Evolutionary conservation across 2,888 invertebrate species (phyloP).

Genomic region (Agonum fuliginosum): DNA sequence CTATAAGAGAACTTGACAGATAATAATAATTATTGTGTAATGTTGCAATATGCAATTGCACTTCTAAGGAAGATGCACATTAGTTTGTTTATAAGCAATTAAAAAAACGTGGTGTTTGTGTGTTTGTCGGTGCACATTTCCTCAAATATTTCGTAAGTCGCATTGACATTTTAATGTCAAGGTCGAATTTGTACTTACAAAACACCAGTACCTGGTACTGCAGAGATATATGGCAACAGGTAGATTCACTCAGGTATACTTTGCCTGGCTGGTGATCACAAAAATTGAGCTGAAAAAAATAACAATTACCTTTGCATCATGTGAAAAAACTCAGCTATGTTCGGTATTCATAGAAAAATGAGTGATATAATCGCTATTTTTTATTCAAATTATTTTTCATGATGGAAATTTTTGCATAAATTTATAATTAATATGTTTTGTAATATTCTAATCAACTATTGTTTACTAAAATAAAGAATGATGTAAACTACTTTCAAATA

Average conservation of each 20-base stretch:
- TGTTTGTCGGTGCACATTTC: conserved; percentile 15
- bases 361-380: conserved; percentile 28
- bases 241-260: conserved; percentile 18
- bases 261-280: conserved; percentile 9
- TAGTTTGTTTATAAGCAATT: conserved; percentile 24
- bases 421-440: conserved; percentile 5
- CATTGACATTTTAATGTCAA: conserved; percentile 18
- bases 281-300: conserved; percentile 17
- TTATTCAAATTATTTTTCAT: conserved; percentile 29
- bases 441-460: conserved; percentile 6
- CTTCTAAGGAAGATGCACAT: conserved; percentile 4
- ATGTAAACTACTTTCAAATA: background rate
- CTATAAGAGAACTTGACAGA: conserved; percentile 17
- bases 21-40: conserved; percentile 26
- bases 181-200: conserved; percentile 4
- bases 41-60: conserved; percentile 5
- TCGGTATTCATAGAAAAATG: conserved; percentile 20
- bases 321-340: conserved; percentile 13
- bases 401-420: conserved; percentile 18
- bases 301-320: conserved; percentile 18
- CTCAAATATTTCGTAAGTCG: conserved; percentile 32
- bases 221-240: conserved; percentile 24
- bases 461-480: background rate
- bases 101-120: background rate
- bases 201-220: background rate